Conservation (phyloP, 1,140 invertebrate species). For the Calliphora vicina region DNA sequence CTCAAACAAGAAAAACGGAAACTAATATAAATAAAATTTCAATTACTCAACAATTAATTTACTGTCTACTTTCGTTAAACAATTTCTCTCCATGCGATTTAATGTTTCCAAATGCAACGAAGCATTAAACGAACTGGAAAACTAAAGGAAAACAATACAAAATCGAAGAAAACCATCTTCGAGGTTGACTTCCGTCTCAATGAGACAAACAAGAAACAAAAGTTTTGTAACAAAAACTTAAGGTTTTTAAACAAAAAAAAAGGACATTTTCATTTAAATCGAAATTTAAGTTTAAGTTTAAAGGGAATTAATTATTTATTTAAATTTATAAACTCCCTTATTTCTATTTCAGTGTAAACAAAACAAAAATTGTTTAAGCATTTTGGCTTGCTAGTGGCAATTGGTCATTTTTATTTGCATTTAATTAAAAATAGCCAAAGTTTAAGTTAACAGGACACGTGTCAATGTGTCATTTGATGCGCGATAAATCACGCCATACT, state of each 20-base stretch:
- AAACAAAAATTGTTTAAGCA: no score
- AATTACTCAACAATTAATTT: slow-evolving; percentile 64
- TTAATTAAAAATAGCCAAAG: slow-evolving; percentile 61
- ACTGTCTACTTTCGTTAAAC: slow-evolving; percentile 41
- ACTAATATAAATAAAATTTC: slow-evolving; percentile 64
- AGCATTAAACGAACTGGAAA: neutral
- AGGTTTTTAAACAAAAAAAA: neutral
- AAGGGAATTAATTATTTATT: neutral
- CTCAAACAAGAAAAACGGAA: slow-evolving; percentile 41
- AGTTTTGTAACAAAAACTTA: neutral
- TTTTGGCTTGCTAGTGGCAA: slow-evolving; percentile 35
- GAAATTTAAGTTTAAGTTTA: neutral
- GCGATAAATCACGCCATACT: slow-evolving; percentile 62
- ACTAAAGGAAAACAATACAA: neutral
- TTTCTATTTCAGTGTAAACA: neutral
- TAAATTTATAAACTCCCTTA: neutral
- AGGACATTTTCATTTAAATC: slow-evolving; percentile 7
- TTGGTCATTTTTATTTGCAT: slow-evolving; percentile 62
- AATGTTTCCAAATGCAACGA: neutral
- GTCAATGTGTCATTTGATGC: slow-evolving; percentile 53
- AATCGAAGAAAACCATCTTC: neutral
- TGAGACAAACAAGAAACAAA: neutral
- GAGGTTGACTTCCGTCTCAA: neutral
- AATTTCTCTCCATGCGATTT: slow-evolving; percentile 48
- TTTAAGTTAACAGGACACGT: slow-evolving; percentile 51